Percentiles rank a stretch among this genome's conserved stretches.
Evolutionary conservation across 2,113 vertebrate genomes (phyloP).

Genomic region (Tupaia chinensis): DNA sequence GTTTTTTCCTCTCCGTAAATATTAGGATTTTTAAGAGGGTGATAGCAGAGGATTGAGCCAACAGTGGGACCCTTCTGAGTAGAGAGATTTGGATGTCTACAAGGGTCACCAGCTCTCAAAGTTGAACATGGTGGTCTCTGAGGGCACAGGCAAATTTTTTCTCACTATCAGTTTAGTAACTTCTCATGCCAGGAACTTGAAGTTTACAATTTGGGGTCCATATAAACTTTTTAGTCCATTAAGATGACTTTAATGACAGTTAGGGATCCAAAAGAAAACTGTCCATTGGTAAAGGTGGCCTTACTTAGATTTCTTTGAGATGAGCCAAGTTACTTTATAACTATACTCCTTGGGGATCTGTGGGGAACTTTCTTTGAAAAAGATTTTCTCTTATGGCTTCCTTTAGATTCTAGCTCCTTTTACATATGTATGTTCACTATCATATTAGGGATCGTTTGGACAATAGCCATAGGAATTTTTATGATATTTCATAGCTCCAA

Average conservation of each 20-base stretch:
- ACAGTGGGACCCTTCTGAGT: background rate
- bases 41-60: background rate
- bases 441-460: background rate
- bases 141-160: background rate
- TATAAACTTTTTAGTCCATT: background rate
- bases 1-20: too few relatives aligned
- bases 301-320: background rate
- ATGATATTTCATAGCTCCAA: too few relatives aligned
- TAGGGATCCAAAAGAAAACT: background rate
- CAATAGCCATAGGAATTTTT: background rate
- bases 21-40: background rate
- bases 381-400: background rate
- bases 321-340: background rate
- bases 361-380: background rate
- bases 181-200: background rate
- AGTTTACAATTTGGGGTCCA: background rate
- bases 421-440: background rate
- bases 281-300: background rate
- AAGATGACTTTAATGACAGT: background rate
- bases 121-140: background rate
- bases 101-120: accelerated
- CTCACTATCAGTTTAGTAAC: background rate
- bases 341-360: background rate
- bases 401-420: background rate
- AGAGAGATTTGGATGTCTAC: background rate